Conservation (phyloP, 1,140 invertebrate species). For the Cepaea nemoralis region DNA sequence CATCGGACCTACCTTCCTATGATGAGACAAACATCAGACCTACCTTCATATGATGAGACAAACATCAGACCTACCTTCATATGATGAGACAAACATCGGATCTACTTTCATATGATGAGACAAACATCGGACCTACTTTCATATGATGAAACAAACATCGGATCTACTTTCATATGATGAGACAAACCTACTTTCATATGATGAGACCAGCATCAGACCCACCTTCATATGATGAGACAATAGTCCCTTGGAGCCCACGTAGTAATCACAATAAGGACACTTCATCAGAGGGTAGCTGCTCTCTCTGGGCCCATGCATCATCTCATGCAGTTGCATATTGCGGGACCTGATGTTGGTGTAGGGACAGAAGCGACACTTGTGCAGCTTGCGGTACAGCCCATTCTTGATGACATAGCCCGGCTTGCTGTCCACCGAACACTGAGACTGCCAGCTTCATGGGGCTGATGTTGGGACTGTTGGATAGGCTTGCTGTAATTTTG, state of each 20-base stretch:
- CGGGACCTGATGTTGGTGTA: slow-evolving; percentile 81
- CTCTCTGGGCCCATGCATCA: slow-evolving; percentile 80
- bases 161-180: no score
- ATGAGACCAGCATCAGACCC: background rate
- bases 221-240: slow-evolving; percentile 85
- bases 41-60: no score
- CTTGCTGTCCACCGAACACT: slow-evolving; percentile 56
- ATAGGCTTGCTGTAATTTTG: slow-evolving; percentile 64
- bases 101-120: no score
- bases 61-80: no score
- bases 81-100: no score
- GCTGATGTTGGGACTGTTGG: slow-evolving; percentile 56
- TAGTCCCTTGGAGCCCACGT: slow-evolving; percentile 83
- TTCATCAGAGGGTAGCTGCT: slow-evolving; percentile 76
- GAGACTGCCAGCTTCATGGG: slow-evolving; percentile 63
- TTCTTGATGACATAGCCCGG: slow-evolving; percentile 62
- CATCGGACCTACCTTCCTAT: no score
- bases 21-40: no score
- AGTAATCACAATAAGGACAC: slow-evolving; percentile 87
- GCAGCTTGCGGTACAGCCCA: slow-evolving; percentile 84
- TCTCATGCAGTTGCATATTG: slow-evolving; percentile 88
- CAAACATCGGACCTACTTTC: no score
- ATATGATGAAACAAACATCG: no score
- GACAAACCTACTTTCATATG: no score
- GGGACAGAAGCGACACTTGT: slow-evolving; percentile 87